Evolutionary conservation across 2,113 vertebrate genomes (phyloP).

Genomic region (Prolemur simus): DNA sequence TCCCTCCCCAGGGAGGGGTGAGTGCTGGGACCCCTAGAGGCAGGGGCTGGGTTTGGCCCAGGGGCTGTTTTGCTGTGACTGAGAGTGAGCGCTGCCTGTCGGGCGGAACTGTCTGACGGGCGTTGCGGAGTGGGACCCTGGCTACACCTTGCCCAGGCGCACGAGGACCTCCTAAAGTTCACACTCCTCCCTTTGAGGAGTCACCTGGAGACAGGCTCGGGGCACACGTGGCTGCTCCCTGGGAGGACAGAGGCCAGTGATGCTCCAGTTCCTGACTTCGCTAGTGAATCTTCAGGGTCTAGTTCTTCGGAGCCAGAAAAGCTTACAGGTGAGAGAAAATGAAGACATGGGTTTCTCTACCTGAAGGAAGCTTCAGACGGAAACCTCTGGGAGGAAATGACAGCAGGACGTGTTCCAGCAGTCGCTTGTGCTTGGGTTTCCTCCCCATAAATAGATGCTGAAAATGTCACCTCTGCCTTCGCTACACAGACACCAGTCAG

Average conservation of each 20-base stretch:
- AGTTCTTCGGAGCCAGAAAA: background rate
- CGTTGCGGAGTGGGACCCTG: too few species aligned
- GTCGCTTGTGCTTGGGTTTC: background rate
- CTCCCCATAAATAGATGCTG: rapidly evolving
- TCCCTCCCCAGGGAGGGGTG: background rate
- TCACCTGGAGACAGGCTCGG: background rate
- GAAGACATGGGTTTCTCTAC: background rate
- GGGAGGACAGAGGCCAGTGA: too few species aligned
- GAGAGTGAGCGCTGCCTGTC: too few species aligned
- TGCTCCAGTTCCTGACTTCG: background rate
- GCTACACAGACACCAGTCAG: background rate
- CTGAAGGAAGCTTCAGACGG: background rate
- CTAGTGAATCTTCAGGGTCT: background rate
- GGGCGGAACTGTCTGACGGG: background rate
- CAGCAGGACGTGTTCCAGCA: background rate
- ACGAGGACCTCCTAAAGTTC: too few species aligned
- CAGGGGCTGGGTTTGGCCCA: background rate
- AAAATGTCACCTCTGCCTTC: background rate
- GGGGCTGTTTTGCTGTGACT: background rate
- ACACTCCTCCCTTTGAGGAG: background rate
- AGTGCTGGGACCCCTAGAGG: background rate
- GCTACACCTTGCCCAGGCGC: background rate
- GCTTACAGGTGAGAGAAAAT: background rate
- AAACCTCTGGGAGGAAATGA: background rate
- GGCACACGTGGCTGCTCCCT: background rate